A percentile compares a stretch with the other conserved stretches of the same genome.
phyloP scores from a whole-genome alignment of 2,797 vertebrate genomes.

The Etheostoma nigrum region DNA sequence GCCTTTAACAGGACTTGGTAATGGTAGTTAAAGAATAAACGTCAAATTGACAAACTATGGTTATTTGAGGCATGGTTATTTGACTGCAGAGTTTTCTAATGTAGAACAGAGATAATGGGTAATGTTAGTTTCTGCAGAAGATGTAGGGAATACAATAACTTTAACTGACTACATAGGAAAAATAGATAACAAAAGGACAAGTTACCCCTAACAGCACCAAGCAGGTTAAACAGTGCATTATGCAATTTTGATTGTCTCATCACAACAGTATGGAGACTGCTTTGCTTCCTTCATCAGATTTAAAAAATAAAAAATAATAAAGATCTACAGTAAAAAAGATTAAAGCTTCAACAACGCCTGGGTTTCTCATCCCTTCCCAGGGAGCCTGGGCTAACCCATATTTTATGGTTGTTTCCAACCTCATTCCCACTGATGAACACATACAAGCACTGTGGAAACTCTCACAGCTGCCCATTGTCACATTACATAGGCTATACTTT shows the following conservation, averaged over 20 bases:
- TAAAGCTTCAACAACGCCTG: conserved; percentile 29
- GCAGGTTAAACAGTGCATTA: background rate
- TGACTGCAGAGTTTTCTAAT: conserved; percentile 53
- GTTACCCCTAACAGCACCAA: background rate
- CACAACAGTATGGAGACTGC: background rate
- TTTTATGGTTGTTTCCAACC: conserved; percentile 70
- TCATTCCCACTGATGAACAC: conserved; percentile 54
- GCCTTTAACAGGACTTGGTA: conserved; percentile 66
- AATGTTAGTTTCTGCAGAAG: conserved; percentile 33
- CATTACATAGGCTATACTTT: conserved; percentile 39
- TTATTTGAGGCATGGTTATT: conserved; percentile 76
- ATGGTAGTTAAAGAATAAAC: conserved; percentile 81
- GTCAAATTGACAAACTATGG: conserved; percentile 73
- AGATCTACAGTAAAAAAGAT: conserved; percentile 13
- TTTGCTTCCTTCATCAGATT: conserved; percentile 19
- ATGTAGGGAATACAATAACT: conserved; percentile 27
- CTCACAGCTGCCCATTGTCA: conserved; percentile 40
- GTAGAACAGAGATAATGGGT: conserved; percentile 19
- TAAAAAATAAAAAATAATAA: conserved; percentile 30
- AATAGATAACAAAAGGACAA: background rate
- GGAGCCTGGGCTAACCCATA: conserved; percentile 37
- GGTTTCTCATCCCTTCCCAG: conserved; percentile 49
- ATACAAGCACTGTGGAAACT: conserved; percentile 57
- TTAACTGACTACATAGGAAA: conserved; percentile 1
- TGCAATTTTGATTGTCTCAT: background rate